phyloP scores from a whole-genome alignment of 2,113 vertebrate genomes.

The Suricata suricatta region DNA sequence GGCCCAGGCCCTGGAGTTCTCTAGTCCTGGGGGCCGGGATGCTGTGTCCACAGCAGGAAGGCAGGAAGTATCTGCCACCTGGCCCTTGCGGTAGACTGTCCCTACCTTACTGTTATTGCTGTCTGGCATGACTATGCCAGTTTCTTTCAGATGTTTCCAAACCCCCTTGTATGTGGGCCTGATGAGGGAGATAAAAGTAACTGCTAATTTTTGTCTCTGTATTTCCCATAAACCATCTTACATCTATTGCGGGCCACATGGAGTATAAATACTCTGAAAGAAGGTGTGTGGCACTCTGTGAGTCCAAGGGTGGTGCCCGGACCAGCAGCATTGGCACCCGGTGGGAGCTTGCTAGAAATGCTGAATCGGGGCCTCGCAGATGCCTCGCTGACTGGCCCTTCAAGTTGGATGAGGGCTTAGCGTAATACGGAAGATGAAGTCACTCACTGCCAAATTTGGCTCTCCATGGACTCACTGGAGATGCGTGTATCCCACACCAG shows the following conservation, averaged over 20 bases:
- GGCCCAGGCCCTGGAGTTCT: neutral
- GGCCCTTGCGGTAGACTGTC: too few relatives aligned
- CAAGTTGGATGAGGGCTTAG: neutral
- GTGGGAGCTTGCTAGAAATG: neutral
- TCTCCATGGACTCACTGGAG: neutral
- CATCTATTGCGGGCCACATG: neutral
- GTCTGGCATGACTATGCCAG: neutral
- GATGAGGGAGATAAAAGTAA: neutral
- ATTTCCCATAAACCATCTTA: neutral
- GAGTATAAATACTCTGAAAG: neutral
- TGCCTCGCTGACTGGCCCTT: too few relatives aligned
- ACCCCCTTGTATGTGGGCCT: neutral
- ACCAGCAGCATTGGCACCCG: neutral
- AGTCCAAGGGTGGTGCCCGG: neutral
- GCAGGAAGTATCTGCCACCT: neutral
- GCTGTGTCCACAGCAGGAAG: accelerated
- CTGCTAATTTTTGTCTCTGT: neutral
- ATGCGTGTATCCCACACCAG: too few relatives aligned
- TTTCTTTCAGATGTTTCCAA: neutral
- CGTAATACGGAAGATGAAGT: neutral
- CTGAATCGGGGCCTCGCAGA: neutral
- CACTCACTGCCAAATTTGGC: neutral
- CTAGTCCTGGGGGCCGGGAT: too few relatives aligned
- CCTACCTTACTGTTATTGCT: neutral
- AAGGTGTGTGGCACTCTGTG: neutral